A percentile compares a stretch with the other conserved stretches of the same genome.
Evolutionary conservation across 2,113 vertebrate genomes (phyloP).

Genomic region (Pygoscelis adeliae): DNA sequence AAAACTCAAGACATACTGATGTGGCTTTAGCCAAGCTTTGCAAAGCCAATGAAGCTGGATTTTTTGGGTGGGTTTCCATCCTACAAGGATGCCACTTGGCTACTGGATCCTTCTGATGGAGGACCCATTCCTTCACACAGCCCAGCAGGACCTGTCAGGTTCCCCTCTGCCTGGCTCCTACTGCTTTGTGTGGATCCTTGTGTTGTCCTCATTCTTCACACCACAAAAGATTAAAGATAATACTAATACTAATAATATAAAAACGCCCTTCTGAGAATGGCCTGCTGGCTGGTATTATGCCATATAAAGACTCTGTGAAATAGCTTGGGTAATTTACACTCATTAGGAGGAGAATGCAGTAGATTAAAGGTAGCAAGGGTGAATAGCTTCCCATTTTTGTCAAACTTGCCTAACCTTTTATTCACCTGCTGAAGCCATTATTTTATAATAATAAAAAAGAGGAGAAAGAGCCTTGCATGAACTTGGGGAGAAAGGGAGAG

Average conservation of each 20-base stretch:
- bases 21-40: neutral
- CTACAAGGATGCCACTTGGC: neutral
- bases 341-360: constrained; percentile 81
- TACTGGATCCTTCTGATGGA: neutral
- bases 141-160: neutral
- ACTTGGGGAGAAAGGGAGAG: constrained; percentile 62
- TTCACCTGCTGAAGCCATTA: constrained; percentile 81
- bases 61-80: neutral
- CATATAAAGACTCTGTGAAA: constrained; percentile 77
- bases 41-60: neutral
- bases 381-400: constrained; percentile 84
- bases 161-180: neutral
- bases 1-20: neutral
- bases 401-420: constrained; percentile 84
- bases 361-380: constrained; percentile 88
- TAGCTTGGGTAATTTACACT: constrained; percentile 81
- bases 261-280: constrained; percentile 72
- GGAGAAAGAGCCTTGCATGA: constrained; percentile 71
- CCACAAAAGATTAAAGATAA: constrained; percentile 82
- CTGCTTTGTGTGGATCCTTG: constrained; percentile 37
- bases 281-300: constrained; percentile 71
- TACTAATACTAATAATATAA: constrained; percentile 76
- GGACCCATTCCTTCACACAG: constrained; percentile 49
- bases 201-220: constrained; percentile 75
- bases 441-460: constrained; percentile 81